A percentile compares a stretch with the other conserved stretches of the same genome.
Evolutionary conservation across 2,113 vertebrate genomes (phyloP).

Genomic region (Vombatus ursinus): DNA sequence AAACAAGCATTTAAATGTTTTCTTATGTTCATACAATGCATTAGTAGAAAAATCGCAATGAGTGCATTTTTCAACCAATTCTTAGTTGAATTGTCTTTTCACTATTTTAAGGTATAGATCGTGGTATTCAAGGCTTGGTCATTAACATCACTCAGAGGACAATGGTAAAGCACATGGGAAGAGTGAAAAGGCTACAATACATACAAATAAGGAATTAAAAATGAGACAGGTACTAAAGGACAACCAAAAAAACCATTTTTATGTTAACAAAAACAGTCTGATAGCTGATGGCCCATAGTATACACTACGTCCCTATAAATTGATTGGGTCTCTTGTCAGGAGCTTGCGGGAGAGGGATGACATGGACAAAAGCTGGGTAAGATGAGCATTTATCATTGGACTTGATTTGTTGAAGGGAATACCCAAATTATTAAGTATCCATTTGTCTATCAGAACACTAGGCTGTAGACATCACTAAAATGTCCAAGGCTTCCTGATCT

Average conservation of each 20-base stretch:
- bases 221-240: neutral
- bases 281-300: neutral
- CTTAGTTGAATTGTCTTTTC: neutral
- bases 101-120: neutral
- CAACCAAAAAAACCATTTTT: neutral
- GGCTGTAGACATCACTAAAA: neutral
- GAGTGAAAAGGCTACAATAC: neutral
- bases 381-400: neutral
- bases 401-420: neutral
- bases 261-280: neutral
- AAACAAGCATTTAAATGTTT: neutral
- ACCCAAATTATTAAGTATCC: neutral
- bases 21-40: neutral
- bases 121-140: neutral
- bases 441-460: neutral
- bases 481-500: neutral
- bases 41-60: neutral
- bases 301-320: neutral
- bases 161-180: neutral
- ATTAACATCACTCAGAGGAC: neutral
- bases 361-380: neutral
- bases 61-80: neutral
- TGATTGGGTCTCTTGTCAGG: neutral
- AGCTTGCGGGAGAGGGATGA: neutral
- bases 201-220: neutral